Base-by-base conservation (phyloP, 2,888 invertebrate species). In the Limenitis camilla region DNA sequence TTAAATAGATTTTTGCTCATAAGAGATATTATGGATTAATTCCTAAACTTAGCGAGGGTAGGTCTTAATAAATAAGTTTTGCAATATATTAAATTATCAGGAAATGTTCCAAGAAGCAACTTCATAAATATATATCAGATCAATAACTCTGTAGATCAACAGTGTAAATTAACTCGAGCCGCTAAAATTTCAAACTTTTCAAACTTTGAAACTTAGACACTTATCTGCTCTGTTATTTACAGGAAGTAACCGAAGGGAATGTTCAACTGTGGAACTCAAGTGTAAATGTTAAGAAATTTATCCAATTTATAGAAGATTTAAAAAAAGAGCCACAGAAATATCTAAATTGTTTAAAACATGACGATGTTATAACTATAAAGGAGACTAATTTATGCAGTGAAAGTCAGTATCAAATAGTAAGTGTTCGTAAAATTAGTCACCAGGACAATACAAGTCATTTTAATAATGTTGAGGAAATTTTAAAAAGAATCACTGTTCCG, bases 361-460 rank as follows among this genome's bases (percentile, higher is more conserved):
- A 61, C 33, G 55, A 61, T 19, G 53, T 61, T 5, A 55, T 65
- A 6, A 61, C 63, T 11, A 63, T 63, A 7, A 63, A 61, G 43
- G 59, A 56, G 59, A 62, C 62, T n/a, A 63, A 62, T 52, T 59
- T 59, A 49, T 64, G 61, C 52, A 64, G 53, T 45, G 60, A 60
- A 19, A 71, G 72, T 19, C 84, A 84, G 56, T 86, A 86, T 50
- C 86, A 86, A 68, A 84, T 78, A 0, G 83, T 86, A 1, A 78
- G 63, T 9, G 62, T 68, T 0, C 61, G 67, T n/a, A 70, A 66
- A 56, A 61, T 64, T 5, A 67, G 61, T 29, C 69, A 69, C 38
- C 67, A 68, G 44, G 65, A 66, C 3, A 49, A 61, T 5, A 43
- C 61, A 35, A 54, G 62, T 3, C 61, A 69, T n/a, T 67, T 73